Percentiles rank a stretch among this genome's conserved stretches.
These are phyloP conservation scores for Enteromius fasciolatus DNA, from an alignment of 2,797 vertebrate species.

Conservation along the genomic window DNA sequence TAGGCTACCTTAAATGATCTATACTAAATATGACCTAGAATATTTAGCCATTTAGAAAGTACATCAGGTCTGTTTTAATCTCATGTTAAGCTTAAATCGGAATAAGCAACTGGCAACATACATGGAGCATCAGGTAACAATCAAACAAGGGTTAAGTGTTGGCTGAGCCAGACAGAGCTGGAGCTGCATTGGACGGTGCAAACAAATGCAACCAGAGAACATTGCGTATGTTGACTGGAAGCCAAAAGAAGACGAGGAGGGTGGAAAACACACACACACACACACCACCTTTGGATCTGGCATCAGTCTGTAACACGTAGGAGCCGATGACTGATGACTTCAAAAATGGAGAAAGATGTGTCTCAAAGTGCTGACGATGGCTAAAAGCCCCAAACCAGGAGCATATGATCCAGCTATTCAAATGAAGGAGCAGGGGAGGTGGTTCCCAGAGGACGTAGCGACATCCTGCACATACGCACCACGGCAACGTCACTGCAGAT, in stretches of 20 bases:
- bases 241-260: conserved; percentile 53
- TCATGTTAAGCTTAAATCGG: background rate
- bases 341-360: conserved; percentile 70
- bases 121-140: background rate
- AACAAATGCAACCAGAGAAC: conserved; percentile 47
- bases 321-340: conserved; percentile 74
- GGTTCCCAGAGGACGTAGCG: conserved; percentile 64
- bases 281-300: conserved; percentile 61
- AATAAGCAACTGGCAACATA: background rate
- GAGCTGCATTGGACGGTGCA: conserved; percentile 42
- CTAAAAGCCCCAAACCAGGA: conserved; percentile 64
- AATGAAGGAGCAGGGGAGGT: conserved; percentile 61
- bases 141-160: conserved; percentile 39
- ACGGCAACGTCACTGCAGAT: conserved; percentile 54
- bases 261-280: conserved; percentile 53
- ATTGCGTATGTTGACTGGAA: conserved; percentile 44
- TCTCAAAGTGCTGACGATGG: conserved; percentile 72
- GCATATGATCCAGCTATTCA: conserved; percentile 61
- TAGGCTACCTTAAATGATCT: background rate
- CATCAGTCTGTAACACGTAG: conserved; percentile 65
- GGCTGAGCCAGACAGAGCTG: conserved; percentile 25
- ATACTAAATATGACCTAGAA: background rate
- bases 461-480: conserved; percentile 56
- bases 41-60: background rate
- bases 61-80: background rate